A percentile compares a stretch with the other conserved stretches of the same genome.
These are phyloP conservation scores for Heptranchias perlo DNA, from an alignment of 2,113 vertebrate genomes.

Conservation along the genomic window DNA sequence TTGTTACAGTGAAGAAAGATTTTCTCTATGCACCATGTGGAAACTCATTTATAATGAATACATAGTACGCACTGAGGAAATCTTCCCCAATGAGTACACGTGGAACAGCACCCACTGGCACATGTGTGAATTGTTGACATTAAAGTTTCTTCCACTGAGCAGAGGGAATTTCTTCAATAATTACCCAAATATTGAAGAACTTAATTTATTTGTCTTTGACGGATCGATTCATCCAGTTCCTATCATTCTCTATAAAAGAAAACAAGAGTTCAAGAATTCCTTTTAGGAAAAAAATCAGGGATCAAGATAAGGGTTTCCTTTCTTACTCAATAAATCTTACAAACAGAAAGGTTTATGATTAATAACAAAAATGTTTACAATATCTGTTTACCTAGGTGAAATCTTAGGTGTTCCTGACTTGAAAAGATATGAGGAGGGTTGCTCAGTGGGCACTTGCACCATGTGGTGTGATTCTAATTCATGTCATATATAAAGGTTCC, in stretches of 20 bases:
- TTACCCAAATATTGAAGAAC: background rate
- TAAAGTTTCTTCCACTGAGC: background rate
- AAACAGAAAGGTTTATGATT: background rate
- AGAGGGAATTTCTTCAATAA: background rate
- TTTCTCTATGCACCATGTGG: background rate
- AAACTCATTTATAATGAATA: background rate
- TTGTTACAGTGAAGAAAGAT: conserved; percentile 19
- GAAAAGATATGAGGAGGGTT: background rate
- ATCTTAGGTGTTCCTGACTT: background rate
- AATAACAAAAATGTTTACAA: background rate
- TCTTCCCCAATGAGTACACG: too few species aligned
- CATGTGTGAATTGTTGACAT: background rate
- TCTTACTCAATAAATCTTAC: background rate
- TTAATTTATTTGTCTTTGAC: background rate
- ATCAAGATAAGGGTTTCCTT: background rate
- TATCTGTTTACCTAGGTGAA: background rate
- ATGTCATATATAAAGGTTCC: background rate
- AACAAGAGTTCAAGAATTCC: background rate
- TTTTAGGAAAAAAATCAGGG: background rate
- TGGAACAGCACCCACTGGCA: too few species aligned
- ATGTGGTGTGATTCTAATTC: background rate
- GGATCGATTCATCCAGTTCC: background rate
- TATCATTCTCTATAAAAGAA: background rate
- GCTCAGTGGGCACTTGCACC: background rate
- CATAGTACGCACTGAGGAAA: too few species aligned